Percentiles rank a stretch among this genome's conserved stretches.
phyloP scores from a whole-genome alignment of 1,140 invertebrate species.

The Drosophila kikkawai region DNA sequence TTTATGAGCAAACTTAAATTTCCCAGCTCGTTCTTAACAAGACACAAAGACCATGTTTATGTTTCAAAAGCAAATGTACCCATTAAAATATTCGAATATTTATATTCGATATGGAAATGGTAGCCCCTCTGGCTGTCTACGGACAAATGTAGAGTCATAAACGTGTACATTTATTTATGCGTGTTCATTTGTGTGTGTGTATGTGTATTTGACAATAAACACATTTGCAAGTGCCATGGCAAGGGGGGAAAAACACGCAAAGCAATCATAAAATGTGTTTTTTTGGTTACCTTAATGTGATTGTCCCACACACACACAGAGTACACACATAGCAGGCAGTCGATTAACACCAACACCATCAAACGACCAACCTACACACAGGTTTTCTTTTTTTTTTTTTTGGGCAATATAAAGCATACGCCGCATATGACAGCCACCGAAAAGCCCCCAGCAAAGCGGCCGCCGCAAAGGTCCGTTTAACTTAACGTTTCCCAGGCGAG shows the following conservation, averaged over 20 bases:
- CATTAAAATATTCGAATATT: slow-evolving; percentile 6
- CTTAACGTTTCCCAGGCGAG: slow-evolving; percentile 63
- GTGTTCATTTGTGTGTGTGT: slow-evolving; percentile 30
- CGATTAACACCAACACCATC: slow-evolving; percentile 65
- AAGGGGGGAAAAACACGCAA: slow-evolving; percentile 46
- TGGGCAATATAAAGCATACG: slow-evolving; percentile 54
- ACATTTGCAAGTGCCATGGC: slow-evolving; percentile 25
- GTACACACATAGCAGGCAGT: slow-evolving; percentile 36
- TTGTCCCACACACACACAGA: slow-evolving; percentile 40
- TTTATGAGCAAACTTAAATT: neutral
- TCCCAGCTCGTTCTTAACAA: neutral
- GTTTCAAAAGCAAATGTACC: neutral
- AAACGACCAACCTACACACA: slow-evolving; percentile 31
- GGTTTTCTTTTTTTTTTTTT: neutral
- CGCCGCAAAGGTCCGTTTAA: slow-evolving; percentile 77
- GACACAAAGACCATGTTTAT: neutral
- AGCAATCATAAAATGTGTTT: slow-evolving; percentile 76
- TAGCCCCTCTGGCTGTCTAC: neutral
- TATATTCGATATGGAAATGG: neutral
- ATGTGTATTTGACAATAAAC: slow-evolving; percentile 36
- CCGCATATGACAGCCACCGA: slow-evolving; percentile 35
- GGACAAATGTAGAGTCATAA: slow-evolving; percentile 10
- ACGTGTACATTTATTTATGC: slow-evolving; percentile 31
- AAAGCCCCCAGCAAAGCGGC: slow-evolving; percentile 42
- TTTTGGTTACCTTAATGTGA: slow-evolving; percentile 77